Percentiles rank a stretch among this genome's conserved stretches.
phyloP scores from a whole-genome alignment of 2,888 invertebrate genomes.

The Lasioglossum lativentre region DNA sequence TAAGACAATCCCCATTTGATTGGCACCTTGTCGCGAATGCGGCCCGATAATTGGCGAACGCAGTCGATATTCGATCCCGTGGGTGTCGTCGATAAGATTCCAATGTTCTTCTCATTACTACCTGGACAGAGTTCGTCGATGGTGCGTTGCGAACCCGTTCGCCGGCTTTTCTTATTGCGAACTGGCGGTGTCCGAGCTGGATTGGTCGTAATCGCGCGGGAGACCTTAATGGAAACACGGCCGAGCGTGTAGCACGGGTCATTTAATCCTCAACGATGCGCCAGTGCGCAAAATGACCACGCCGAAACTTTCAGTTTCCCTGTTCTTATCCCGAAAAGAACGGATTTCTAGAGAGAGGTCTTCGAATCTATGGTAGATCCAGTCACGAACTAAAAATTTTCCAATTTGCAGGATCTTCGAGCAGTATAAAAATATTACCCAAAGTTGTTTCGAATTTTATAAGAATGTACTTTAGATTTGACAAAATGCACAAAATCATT shows the following conservation, averaged over 20 bases:
- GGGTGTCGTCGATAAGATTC: slow-evolving; percentile 70
- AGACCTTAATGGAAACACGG: slow-evolving; percentile 71
- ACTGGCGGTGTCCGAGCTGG: slow-evolving; percentile 62
- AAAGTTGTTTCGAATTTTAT: no score
- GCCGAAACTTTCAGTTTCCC: slow-evolving; percentile 17
- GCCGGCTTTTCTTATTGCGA: slow-evolving; percentile 65
- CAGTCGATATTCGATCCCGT: slow-evolving; percentile 69
- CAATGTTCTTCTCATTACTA: slow-evolving; percentile 74
- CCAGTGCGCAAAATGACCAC: slow-evolving; percentile 32
- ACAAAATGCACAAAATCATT: no score
- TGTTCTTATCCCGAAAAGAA: background rate
- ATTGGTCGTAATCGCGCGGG: slow-evolving; percentile 66
- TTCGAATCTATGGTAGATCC: background rate
- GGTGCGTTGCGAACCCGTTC: slow-evolving; percentile 69
- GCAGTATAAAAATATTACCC: no score
- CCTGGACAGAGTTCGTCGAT: slow-evolving; percentile 38
- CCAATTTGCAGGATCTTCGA: no score
- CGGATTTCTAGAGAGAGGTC: background rate
- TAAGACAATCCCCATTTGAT: slow-evolving; percentile 12
- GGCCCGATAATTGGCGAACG: slow-evolving; percentile 70
- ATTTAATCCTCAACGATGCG: slow-evolving; percentile 50
- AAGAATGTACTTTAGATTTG: no score
- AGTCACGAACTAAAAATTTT: background rate
- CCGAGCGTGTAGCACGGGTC: slow-evolving; percentile 55
- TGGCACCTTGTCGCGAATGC: slow-evolving; percentile 58